Base-by-base conservation (phyloP, 2,888 invertebrate species). In the Nesidiocoris tenuis region DNA sequence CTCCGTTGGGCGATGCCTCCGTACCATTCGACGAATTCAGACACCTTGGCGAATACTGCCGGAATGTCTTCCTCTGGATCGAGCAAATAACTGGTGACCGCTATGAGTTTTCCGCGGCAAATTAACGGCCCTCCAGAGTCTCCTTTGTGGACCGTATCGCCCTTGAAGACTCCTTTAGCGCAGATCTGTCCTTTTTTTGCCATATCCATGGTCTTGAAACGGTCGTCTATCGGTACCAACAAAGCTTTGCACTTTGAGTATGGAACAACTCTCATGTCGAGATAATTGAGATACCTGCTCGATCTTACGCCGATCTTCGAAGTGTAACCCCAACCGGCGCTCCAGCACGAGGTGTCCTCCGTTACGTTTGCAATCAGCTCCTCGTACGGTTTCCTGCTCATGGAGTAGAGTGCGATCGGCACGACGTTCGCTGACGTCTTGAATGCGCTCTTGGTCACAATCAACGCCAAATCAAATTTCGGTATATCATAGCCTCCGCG, bases 11-110 rank as follows among this genome's bases (percentile, higher is more conserved):
- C n/a, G n/a, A n/a, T n/a, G n/a, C n/a, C n/a, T 39, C 12, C 12
- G 39, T 39, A 65, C 67, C 67, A 67, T 21, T 67, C 18, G 59
- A 70, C 57, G 24, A 61, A 57, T 9, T 70, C 59, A 3, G 70
- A n/a, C 22, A 70, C n/a, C 2, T 56, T 23, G 3, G 70, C 54
- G 25, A 59, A 70, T 17, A 70, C 70, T n/a, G 25, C 54, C 1
- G 70, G 70, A 7, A n/a, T 7, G 3, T 18, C 7, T 18, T 22
- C 12, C 17, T 59, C 70, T n/a, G 59, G 59, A 24, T 70, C 70
- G 25, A 59, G 24, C 24, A 57, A 57, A 24, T 70, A 70, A 24
- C 70, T 70, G 16, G 59, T 18, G 16, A 24, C 23, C 1, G 17
- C 70, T 9, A 70, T 23, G 24, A 70, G 19, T 1, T 70, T 19